A percentile compares a stretch with the other conserved stretches of the same genome.
phyloP scores from a whole-genome alignment of 2,797 vertebrate genomes.

The Forpus xanthops region DNA sequence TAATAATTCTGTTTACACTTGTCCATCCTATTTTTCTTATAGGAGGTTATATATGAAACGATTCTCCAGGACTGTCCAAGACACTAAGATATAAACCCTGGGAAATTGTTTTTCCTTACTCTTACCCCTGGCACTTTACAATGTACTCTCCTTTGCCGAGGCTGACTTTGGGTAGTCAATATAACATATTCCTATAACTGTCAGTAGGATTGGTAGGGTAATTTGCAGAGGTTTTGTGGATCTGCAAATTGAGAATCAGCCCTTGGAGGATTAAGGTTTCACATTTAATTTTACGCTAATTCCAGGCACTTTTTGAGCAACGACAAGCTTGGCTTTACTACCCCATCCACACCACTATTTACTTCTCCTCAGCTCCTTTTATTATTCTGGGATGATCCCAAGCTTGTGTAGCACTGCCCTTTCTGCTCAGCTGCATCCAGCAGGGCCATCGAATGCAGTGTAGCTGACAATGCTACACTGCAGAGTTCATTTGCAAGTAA shows the following conservation, averaged over 20 bases:
- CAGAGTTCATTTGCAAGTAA: not conserved
- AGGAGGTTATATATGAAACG: conserved; percentile 30
- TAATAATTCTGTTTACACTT: conserved; percentile 66
- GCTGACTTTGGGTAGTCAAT: conserved; percentile 40
- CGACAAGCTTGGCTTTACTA: conserved; percentile 49
- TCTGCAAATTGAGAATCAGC: conserved; percentile 60
- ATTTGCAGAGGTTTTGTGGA: conserved; percentile 61
- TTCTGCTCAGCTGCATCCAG: not conserved
- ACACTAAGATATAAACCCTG: not conserved
- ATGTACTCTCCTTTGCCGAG: not conserved
- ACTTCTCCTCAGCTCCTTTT: conserved; percentile 31
- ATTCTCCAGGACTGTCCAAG: not conserved
- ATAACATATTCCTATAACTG: conserved; percentile 56
- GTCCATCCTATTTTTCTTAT: conserved; percentile 45
- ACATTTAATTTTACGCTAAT: conserved; percentile 66
- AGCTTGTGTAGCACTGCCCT: not conserved
- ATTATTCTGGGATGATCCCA: conserved; percentile 9
- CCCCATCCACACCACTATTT: conserved; percentile 33
- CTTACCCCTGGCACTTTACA: not conserved
- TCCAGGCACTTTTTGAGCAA: conserved; percentile 45
- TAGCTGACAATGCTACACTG: not conserved
- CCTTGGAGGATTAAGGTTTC: conserved; percentile 61
- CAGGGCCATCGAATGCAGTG: not conserved
- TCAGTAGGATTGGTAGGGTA: conserved; percentile 51
- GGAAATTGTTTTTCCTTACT: conserved; percentile 12